Conservation (phyloP, 2,888 invertebrate genomes). For the Phyllotreta striolata region DNA sequence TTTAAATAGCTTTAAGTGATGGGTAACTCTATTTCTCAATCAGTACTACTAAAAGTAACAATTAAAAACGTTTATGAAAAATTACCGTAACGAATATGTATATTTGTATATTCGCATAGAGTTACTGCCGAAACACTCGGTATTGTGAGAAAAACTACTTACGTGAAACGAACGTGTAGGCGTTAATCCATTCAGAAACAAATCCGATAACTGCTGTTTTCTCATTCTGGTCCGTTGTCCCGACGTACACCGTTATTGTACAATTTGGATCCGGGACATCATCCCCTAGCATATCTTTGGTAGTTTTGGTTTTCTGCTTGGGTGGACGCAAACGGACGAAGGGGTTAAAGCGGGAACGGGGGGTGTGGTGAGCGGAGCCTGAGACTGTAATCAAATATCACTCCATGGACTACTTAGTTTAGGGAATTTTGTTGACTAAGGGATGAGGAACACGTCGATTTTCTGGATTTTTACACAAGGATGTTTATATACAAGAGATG, state of each 20-base stretch:
- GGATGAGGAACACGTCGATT: slow-evolving; percentile 1
- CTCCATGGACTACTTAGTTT: slow-evolving; percentile 38
- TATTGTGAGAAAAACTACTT: slow-evolving; percentile 60
- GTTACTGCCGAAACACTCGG: slow-evolving; percentile 1
- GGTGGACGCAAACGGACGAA: slow-evolving; percentile 38
- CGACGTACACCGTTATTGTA: slow-evolving; percentile 61
- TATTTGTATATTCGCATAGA: slow-evolving; percentile 4
- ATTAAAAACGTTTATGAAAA: neutral
- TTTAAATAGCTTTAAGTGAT: neutral
- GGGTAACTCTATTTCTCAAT: too few species aligned
- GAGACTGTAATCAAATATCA: slow-evolving; percentile 54
- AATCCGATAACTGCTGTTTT: slow-evolving; percentile 68
- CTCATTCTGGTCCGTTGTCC: slow-evolving; percentile 48
- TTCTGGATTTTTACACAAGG: slow-evolving; percentile 11
- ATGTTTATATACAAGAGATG: slow-evolving; percentile 8
- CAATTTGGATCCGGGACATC: slow-evolving; percentile 61
- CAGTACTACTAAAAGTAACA: too few species aligned
- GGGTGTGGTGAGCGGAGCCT: slow-evolving; percentile 38
- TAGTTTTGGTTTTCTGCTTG: slow-evolving; percentile 48
- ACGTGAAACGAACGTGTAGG: slow-evolving; percentile 74
- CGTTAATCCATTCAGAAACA: slow-evolving; percentile 75
- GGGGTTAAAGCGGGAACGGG: slow-evolving; percentile 48
- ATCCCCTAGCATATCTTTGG: slow-evolving; percentile 59
- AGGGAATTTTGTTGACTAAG: slow-evolving; percentile 24
- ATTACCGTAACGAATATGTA: neutral